Base-by-base conservation (phyloP, 92 coral and sea anemone genomes). In the Porites divaricata region DNA sequence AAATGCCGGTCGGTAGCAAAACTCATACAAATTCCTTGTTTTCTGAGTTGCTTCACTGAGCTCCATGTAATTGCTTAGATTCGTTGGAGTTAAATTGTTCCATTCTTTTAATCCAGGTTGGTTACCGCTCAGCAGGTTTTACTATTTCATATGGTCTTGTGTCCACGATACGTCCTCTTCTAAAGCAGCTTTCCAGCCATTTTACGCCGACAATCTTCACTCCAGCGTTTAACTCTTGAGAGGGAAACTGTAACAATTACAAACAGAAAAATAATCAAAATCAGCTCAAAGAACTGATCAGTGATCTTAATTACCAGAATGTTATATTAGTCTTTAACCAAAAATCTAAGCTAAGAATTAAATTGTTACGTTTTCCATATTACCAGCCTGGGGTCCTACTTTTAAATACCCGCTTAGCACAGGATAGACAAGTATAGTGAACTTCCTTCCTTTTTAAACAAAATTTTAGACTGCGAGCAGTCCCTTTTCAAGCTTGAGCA, bases 101-200 rank as follows among this genome's bases (percentile, higher is more conserved):
- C 9, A 35, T 72, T 73, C 24, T 12, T 2, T 51, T 5, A 51
- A 53, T 73, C 24, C 13, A 20, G 45, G 45, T 35, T 35, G 45
- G 45, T 35, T 35, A 35, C 45, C 28, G 12, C 68, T 59, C 54
- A 57, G 69, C 12, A 45, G 61, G 56, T 20, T 67, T 50, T 76
- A 35, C 22, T 53, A 49, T 53, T 72, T 85, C 89, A 76, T 59
- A 89, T 8, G 74, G 57, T 15, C 61, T 51, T 20, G 93, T 89
- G 23, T 87, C 80, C 41, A 91, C 19, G 3, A 91, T 76, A 63
- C 82, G 83, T 76, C 88, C 86, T 71, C 71, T 89, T 58, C 80
- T 91, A 2, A 93, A 70, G 70, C 95, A 93, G 49, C 82, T 89
- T 13, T 91, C 93, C 4, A 95, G 71, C 98, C 98, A 95, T 67